These are phyloP conservation scores for Arizona elegans DNA, from an alignment of 2,113 vertebrate species.

Conservation along the genomic window DNA sequence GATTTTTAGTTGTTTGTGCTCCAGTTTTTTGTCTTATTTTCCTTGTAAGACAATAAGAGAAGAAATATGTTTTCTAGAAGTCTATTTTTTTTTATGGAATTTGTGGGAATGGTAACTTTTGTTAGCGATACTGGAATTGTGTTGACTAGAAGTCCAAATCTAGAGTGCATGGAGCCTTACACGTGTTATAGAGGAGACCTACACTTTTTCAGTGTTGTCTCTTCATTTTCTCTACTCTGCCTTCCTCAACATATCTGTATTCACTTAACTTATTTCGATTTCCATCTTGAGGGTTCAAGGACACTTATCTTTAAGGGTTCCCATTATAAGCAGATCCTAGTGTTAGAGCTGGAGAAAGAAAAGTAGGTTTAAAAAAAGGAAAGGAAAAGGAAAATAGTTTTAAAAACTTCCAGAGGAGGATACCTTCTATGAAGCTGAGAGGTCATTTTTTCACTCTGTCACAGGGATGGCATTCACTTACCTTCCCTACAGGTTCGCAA, in stretches of 20 bases:
- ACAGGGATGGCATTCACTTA: not conserved
- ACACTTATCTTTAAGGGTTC: not conserved
- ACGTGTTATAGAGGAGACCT: not conserved
- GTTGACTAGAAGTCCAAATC: not conserved
- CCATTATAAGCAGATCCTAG: not conserved
- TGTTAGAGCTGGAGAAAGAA: not conserved
- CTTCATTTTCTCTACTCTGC: not conserved
- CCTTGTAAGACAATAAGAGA: not conserved
- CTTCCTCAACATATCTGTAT: not conserved
- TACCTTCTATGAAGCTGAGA: not conserved
- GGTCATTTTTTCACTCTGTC: not conserved
- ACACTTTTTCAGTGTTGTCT: not conserved
- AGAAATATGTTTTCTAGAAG: not conserved
- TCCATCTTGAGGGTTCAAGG: not conserved
- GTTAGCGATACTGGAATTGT: not conserved
- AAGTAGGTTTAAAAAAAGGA: not conserved
- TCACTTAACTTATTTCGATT: not conserved
- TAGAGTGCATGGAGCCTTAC: not conserved
- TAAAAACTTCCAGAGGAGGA: not conserved
- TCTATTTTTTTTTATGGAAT: not conserved
- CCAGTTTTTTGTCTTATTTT: not conserved
- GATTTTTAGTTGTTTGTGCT: not conserved
- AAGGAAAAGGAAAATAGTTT: not conserved
- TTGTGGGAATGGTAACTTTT: not conserved
- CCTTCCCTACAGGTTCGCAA: too few relatives aligned